Conservation (phyloP, 2,888 invertebrate genomes). For the Idaea straminata region DNA sequence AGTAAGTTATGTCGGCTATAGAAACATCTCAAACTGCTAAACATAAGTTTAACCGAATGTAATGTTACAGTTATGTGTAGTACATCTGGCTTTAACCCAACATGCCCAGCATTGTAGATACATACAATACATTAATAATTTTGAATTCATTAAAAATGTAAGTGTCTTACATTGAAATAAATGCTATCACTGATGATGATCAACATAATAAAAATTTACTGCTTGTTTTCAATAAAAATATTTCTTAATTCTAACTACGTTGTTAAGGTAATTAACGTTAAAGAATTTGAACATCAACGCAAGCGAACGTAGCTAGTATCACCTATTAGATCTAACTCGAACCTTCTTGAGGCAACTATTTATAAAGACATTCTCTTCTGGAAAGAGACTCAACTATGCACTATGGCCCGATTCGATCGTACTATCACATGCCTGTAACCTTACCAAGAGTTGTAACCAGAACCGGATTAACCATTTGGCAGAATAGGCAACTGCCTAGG, state of each 20-base stretch:
- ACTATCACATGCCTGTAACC: too few relatives aligned
- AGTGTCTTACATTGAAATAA: not conserved
- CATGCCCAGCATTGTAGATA: not conserved
- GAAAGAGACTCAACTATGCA: too few relatives aligned
- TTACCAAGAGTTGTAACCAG: too few relatives aligned
- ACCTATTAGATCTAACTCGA: not conserved
- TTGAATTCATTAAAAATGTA: not conserved
- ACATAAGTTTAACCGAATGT: not conserved
- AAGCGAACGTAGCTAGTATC: not conserved
- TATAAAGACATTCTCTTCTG: too few relatives aligned
- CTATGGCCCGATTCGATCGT: too few relatives aligned
- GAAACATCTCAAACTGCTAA: too few relatives aligned
- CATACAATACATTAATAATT: not conserved
- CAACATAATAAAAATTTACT: not conserved
- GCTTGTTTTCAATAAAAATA: not conserved
- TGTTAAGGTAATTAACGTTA: not conserved
- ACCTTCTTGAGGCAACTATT: not conserved
- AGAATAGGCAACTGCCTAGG: too few relatives aligned
- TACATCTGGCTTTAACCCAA: not conserved
- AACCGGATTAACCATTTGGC: too few relatives aligned
- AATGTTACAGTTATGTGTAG: not conserved
- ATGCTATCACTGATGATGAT: not conserved
- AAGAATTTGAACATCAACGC: not conserved
- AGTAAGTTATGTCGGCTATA: too few relatives aligned
- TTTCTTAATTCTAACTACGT: not conserved